A percentile compares a stretch with the other conserved stretches of the same genome.
These are phyloP conservation scores for Melanerpes formicivorus DNA, from an alignment of 2,113 vertebrate genomes.

Conservation along the genomic window DNA sequence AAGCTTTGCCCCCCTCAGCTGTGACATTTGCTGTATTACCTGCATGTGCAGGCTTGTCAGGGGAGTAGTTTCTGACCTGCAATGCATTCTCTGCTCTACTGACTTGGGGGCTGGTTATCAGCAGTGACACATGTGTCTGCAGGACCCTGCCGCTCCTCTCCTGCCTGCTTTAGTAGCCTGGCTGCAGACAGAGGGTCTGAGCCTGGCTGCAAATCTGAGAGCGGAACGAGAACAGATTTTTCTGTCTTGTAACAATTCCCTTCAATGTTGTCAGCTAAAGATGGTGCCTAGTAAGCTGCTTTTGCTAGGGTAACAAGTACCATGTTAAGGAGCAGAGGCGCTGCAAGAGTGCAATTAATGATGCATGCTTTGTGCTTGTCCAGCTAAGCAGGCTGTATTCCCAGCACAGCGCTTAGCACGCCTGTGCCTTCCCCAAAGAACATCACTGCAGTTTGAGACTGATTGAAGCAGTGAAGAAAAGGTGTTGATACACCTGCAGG, in stretches of 20 bases:
- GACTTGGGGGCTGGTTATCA: constrained; percentile 63
- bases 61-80: constrained; percentile 68
- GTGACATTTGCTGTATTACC: constrained; percentile 66
- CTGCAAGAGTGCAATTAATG: constrained; percentile 60
- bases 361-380: constrained; percentile 65
- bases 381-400: constrained; percentile 53
- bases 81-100: constrained; percentile 72
- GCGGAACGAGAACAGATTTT: constrained; percentile 41
- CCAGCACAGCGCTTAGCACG: constrained; percentile 52
- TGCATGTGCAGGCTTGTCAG: constrained; percentile 45
- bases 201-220: constrained; percentile 34
- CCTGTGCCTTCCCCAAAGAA: constrained; percentile 34
- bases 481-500: constrained; percentile 25
- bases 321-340: constrained; percentile 39
- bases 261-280: constrained; percentile 17
- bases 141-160: constrained; percentile 62
- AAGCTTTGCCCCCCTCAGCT: constrained; percentile 55
- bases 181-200: constrained; percentile 22
- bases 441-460: constrained; percentile 9
- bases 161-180: constrained; percentile 41
- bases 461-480: not conserved
- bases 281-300: constrained; percentile 16
- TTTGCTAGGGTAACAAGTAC: not conserved
- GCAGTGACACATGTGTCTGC: constrained; percentile 59
- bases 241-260: not conserved